phyloP scores from a whole-genome alignment of 1,140 invertebrate species.

The Eulimnadia texana region DNA sequence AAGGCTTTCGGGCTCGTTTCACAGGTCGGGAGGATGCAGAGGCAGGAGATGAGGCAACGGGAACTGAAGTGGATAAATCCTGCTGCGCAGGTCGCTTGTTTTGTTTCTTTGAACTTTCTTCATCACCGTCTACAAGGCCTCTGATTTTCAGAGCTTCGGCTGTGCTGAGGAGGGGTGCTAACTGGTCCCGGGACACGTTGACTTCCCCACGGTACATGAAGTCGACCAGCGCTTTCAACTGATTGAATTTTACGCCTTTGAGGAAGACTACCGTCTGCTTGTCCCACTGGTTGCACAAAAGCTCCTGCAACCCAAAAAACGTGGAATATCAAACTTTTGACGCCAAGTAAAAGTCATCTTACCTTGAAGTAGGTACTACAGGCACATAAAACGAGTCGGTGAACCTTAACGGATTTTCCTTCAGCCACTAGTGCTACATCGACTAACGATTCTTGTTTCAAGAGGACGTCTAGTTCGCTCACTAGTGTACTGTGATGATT shows the following conservation, averaged over 20 bases:
- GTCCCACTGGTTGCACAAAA: slow-evolving; percentile 27
- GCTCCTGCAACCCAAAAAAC: slow-evolving; percentile 31
- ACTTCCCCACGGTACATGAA: slow-evolving; percentile 20
- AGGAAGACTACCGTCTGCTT: slow-evolving; percentile 26
- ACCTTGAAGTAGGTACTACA: slow-evolving; percentile 82
- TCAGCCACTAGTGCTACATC: slow-evolving; percentile 86
- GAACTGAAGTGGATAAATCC: not conserved
- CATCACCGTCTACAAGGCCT: slow-evolving; percentile 33
- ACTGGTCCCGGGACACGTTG: slow-evolving; percentile 15
- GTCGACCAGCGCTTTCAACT: slow-evolving; percentile 15
- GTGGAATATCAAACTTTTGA: not conserved
- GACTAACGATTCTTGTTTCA: slow-evolving; percentile 51
- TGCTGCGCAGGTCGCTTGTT: not conserved
- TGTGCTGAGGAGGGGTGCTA: slow-evolving; percentile 28
- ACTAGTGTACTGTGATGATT: slow-evolving; percentile 83
- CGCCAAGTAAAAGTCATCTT: slow-evolving; percentile 7
- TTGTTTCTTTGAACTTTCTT: not conserved
- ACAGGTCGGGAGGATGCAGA: not conserved
- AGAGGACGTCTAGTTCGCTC: slow-evolving; percentile 53
- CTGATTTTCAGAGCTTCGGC: slow-evolving; percentile 64
- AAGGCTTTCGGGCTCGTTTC: not conserved
- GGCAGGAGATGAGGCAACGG: not conserved
- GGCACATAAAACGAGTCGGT: slow-evolving; percentile 86
- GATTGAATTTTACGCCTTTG: slow-evolving; percentile 17
- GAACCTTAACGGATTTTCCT: slow-evolving; percentile 72